Base-by-base conservation (phyloP, 2,888 invertebrate species). In the Eueremaeus valkanovi region DNA sequence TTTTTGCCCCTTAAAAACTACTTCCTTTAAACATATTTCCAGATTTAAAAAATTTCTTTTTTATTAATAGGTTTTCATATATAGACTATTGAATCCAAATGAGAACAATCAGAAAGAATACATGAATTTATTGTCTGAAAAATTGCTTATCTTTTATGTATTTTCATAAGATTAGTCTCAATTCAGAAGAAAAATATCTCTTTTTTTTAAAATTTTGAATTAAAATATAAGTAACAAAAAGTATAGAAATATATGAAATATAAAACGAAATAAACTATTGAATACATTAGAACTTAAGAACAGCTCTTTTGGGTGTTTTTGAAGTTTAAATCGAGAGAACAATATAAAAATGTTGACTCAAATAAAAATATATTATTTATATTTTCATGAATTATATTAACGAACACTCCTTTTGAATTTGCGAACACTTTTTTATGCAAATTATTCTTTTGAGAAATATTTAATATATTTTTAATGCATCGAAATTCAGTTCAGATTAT, bases 381-480 rank as follows among this genome's bases (percentile, higher is more conserved):
- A 11, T 58, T 58, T 58, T 58, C 29, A 31, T 31, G 58, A 58
- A 58, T 58, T 31, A 24, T 58, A 29, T 58, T 31, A 31, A 8
- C 29, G 58, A 58, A 58, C 24, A 55, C 27, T 55, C 13, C 24
- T 31, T 31, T 58, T 58, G 29, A 58, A 58, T 58, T 31, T 58
- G 1, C 18, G 58, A 58, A 9, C 16, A 58, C 18, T 58, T 58
- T n/a, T n/a, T 58, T 58, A 58, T 58, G 58, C 58, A 58, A 58
- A 58, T 55, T 29, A 27, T 45, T 11, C 45, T 58, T 58, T 58
- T 18, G 18, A 58, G 29, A 31, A 58, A 58, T n/a, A n/a, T 58
- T 58, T 58, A 58, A 58, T 58, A 58, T 58, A 58, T 58, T 58
- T 58, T 29, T 58, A 58, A 58, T 58, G 58, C 58, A 58, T 58